These are phyloP conservation scores for Cataglyphis hispanica DNA, from an alignment of 1,140 invertebrate genomes.

Conservation along the genomic window DNA sequence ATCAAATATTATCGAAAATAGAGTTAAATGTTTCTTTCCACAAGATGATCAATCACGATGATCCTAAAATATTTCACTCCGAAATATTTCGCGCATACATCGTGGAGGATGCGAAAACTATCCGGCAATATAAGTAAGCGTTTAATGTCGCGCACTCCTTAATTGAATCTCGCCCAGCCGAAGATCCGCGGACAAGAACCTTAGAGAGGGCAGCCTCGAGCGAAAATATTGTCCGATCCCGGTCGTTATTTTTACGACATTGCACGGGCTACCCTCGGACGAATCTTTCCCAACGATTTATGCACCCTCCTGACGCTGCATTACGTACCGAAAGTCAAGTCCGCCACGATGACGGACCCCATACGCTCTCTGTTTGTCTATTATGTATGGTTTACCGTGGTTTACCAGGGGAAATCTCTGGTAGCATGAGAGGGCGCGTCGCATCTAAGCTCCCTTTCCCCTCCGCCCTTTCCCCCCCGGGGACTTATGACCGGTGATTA, in stretches of 20 bases:
- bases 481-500: constrained; percentile 80
- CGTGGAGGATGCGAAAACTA: constrained; percentile 63
- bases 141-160: constrained; percentile 77
- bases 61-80: neutral
- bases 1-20: neutral
- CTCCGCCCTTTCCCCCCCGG: constrained; percentile 15
- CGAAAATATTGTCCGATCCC: constrained; percentile 72
- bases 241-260: neutral
- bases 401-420: constrained; percentile 78
- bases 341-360: constrained; percentile 77
- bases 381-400: constrained; percentile 81
- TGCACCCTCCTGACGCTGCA: constrained; percentile 69
- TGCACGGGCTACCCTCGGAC: constrained; percentile 9
- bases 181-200: constrained; percentile 74
- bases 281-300: constrained; percentile 71
- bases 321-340: constrained; percentile 76
- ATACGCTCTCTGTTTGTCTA: constrained; percentile 78
- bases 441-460: constrained; percentile 32
- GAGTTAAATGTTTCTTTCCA: constrained; percentile 13
- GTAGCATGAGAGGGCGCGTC: constrained; percentile 34
- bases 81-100: neutral
- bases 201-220: constrained; percentile 52
- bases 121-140: constrained; percentile 73
- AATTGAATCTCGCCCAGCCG: constrained; percentile 82
- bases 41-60: constrained; percentile 10